Percentiles rank a stretch among this genome's conserved stretches.
These are phyloP conservation scores for Malthinus flaveolus DNA, from an alignment of 2,888 invertebrate genomes.

Conservation along the genomic window DNA sequence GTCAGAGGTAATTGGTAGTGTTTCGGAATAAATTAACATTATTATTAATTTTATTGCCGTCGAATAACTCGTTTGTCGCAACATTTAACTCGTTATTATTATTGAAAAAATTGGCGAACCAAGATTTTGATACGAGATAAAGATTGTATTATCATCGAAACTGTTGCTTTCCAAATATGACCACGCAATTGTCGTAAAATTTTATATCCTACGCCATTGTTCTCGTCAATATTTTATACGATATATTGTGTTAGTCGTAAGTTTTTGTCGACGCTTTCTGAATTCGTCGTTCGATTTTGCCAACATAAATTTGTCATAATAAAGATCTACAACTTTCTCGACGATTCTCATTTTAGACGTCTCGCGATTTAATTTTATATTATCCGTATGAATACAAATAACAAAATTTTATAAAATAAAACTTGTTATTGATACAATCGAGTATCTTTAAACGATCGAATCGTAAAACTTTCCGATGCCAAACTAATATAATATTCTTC, in stretches of 20 bases:
- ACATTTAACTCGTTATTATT: constrained; percentile 5
- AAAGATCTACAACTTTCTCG: constrained; percentile 40
- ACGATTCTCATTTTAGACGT: constrained; percentile 16
- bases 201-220: constrained; percentile 48
- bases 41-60: constrained; percentile 20
- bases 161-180: constrained; percentile 41
- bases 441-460: not conserved
- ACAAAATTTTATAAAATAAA: not conserved
- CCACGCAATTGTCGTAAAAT: constrained; percentile 45
- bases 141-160: constrained; percentile 37
- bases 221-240: constrained; percentile 48
- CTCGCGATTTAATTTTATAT: constrained; percentile 4
- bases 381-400: constrained; percentile 2
- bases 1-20: constrained; percentile 37
- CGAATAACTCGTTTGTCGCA: constrained; percentile 11
- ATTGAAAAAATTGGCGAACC: constrained; percentile 18
- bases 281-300: constrained; percentile 21
- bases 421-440: constrained; percentile 1
- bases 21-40: constrained; percentile 36
- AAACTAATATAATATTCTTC: no score
- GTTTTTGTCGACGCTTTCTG: constrained; percentile 16
- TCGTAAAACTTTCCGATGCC: not conserved
- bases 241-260: constrained; percentile 34
- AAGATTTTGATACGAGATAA: constrained; percentile 33
- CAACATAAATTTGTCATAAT: constrained; percentile 45